Conservation (phyloP, 2,113 vertebrate genomes). For the Sinocyclocheilus grahami region DNA sequence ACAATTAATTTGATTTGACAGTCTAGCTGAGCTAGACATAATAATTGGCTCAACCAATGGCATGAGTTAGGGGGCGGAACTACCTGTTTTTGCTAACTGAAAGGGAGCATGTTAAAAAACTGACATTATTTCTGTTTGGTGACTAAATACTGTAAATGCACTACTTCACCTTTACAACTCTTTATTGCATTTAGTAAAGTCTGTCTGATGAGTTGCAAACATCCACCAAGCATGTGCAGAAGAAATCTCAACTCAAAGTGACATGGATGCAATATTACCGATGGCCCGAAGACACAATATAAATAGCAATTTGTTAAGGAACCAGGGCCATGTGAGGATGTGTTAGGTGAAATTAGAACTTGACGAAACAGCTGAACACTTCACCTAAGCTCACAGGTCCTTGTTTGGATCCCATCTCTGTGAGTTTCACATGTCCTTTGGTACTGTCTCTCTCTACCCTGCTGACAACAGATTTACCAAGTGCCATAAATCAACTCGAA, state of each 20-base stretch:
- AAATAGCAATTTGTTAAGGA: constrained; percentile 63
- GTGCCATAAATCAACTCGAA: constrained; percentile 1
- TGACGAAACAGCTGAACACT: constrained; percentile 72
- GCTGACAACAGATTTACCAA: constrained; percentile 39
- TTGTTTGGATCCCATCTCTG: constrained; percentile 56
- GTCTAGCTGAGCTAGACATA: background rate
- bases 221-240: background rate
- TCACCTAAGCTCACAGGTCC: constrained; percentile 63
- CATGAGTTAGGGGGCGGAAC: background rate
- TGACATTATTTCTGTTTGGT: background rate
- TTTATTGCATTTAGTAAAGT: background rate
- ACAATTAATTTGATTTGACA: background rate
- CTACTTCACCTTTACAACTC: background rate
- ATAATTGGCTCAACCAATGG: background rate
- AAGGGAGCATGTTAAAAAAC: background rate
- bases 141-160: background rate
- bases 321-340: constrained; percentile 66
- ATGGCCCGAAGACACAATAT: constrained; percentile 51
- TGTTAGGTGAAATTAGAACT: constrained; percentile 70
- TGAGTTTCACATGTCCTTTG: constrained; percentile 58
- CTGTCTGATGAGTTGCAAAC: background rate
- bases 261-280: constrained; percentile 35
- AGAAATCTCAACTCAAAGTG: background rate
- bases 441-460: constrained; percentile 45
- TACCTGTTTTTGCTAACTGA: background rate